phyloP scores from a whole-genome alignment of 2,113 vertebrate genomes.

The Microcebus tavaratra region DNA sequence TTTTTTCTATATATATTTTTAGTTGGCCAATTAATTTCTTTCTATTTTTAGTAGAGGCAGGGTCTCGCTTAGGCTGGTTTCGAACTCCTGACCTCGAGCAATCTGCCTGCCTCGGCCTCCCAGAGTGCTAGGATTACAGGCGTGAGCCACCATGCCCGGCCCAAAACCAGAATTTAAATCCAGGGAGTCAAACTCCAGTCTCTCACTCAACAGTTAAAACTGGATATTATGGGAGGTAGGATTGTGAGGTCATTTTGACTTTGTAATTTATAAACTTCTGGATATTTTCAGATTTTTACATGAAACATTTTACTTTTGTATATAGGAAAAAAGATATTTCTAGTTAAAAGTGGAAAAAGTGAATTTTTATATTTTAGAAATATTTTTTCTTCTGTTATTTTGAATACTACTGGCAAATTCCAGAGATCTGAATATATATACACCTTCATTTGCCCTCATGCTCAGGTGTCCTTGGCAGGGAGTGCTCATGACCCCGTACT shows the following conservation, averaged over 20 bases:
- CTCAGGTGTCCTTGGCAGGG: not conserved
- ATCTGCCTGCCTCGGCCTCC: no score
- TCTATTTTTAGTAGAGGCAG: no score
- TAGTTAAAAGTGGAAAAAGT: not conserved
- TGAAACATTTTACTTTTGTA: slow-evolving; percentile 36
- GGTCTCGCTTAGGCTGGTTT: no score
- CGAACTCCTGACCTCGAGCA: no score
- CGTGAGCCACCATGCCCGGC: no score
- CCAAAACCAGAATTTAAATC: slow-evolving; percentile 23
- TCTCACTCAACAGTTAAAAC: not conserved
- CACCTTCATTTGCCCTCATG: not conserved
- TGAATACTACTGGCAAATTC: not conserved
- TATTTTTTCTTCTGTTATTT: not conserved
- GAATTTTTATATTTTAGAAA: slow-evolving; percentile 16
- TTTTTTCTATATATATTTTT: no score
- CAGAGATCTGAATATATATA: not conserved
- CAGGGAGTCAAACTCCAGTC: not conserved
- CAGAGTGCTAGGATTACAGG: no score
- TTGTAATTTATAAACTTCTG: not conserved
- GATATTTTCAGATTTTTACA: slow-evolving; percentile 33
- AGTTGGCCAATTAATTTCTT: no score
- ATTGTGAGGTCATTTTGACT: not conserved
- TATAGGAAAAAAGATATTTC: not conserved
- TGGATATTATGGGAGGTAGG: not conserved
- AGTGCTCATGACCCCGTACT: not conserved